Evolutionary conservation across 2,113 vertebrate species (phyloP), one percentile per base, ranked within the genome.

Genomic region (Forbesichthys papilliferus): DNA sequence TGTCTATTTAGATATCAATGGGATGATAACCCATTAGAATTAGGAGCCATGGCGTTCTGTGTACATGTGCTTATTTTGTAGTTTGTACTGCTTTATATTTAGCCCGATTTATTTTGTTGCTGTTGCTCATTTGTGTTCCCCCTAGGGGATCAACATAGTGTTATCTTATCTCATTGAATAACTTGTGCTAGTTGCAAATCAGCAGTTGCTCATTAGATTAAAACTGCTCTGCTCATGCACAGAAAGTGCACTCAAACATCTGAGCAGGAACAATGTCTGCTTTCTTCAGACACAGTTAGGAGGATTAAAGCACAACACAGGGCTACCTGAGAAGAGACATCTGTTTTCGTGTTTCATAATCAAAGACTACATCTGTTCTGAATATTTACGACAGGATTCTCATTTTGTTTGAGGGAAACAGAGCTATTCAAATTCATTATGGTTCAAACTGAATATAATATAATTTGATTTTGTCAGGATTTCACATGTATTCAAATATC

Each of bases 371-470:
- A 7, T 12, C 16, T 68, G 20, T 9, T 11, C 16, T 77, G 47
- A 63, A 73, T 54, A 71, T 27, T 27, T 77, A 12, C 46, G 72
- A 60, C n/a, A 49, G 14, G 14, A 64, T 68, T 71, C 61, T 71
- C 42, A 61, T 7, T 42, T 42, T 42, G 36, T 42, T 42, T 42
- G 36, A 42, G 36, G 36, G 36, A 42, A 42, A 42, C 36, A 42
- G 36, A 42, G 4, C 36, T 42, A 42, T 42, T 42, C 4, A 42
- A 42, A 42, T 42, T 0, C 3, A 42, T 7, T 42, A 42, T 42
- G 36, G 36, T 8, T 42, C 36, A 42, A 42, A 42, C 36, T 27
- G 27, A 42, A 8, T 42, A 6, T 6, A 42, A 42, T 6, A 42
- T 5, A 42, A 5, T 42, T 42, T 42, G 27, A 33, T 18, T 11